Percentiles rank a stretch among this genome's conserved stretches.
Conservation (phyloP, 2,113 vertebrate genomes). For the Orientallactaga bullata region DNA sequence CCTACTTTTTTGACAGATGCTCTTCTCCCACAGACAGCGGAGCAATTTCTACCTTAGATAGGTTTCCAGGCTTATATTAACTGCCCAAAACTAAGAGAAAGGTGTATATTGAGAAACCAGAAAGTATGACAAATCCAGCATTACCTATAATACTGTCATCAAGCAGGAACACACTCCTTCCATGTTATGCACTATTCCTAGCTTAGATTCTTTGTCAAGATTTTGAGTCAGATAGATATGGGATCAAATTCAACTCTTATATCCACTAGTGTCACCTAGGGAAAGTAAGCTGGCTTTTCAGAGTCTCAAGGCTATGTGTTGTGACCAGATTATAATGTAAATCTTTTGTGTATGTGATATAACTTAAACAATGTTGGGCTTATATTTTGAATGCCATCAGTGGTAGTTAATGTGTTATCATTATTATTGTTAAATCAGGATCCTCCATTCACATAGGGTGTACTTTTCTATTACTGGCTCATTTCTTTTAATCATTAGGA, state of each 20-base stretch:
- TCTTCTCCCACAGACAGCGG: background rate
- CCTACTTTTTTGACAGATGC: background rate
- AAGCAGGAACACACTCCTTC: background rate
- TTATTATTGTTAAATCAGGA: background rate
- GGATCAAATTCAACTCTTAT: background rate
- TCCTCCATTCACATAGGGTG: background rate
- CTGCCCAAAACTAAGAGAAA: background rate
- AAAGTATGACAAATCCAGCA: background rate
- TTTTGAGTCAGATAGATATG: background rate
- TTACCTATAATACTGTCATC: background rate
- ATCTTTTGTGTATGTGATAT: background rate
- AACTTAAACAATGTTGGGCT: background rate
- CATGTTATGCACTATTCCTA: conserved; percentile 6
- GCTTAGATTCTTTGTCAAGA: background rate
- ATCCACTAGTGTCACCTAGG: background rate
- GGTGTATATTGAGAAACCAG: background rate
- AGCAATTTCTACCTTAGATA: background rate
- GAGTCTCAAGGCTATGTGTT: background rate
- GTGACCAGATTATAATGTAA: background rate
- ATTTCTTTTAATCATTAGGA: background rate
- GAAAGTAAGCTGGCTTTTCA: background rate
- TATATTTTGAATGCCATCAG: background rate
- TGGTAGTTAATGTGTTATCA: background rate
- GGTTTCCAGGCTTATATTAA: background rate
- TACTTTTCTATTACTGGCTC: background rate